Evolutionary conservation across 2,888 invertebrate genomes (phyloP), one percentile per base, ranked within the genome.

Genomic region (Acronicta psi): DNA sequence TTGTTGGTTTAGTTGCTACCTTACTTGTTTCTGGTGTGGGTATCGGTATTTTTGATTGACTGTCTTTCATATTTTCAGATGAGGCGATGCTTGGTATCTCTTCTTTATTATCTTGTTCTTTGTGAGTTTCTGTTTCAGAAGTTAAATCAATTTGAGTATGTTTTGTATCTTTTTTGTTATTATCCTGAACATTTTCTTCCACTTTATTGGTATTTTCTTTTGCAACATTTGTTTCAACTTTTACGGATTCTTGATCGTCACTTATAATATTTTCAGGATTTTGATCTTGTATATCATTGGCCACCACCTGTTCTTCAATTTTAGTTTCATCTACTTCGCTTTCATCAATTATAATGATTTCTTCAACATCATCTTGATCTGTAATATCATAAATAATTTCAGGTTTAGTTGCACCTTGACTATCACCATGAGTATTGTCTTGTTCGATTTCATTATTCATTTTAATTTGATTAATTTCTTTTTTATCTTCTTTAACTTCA

Each of bases 31-130:
- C 53, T 47, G 18, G 6, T 37, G 51, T 46, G 11, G 11, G 8
- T 31, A 71, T 25, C 7, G 67, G 73, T 47, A 72, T 72, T 68
- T 67, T 68, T 9, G 68, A 72, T 13, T 47, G 40, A 44, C 18
- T 54, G 10, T 34, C 51, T 51, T 51, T 67, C 6, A 47, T n/a
- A 20, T 14, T 20, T 13, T 54, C 53, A 1, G 4, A 36, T n/a
- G 29, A 37, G 1, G 9, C 0, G n/a, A n/a, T 2, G 0, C 1
- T n/a, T 13, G 25, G 1, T n/a, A 9, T 4, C 10, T 38, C 20
- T 17, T 16, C 17, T 29, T 37, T 47, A 41, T 36, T 54, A 1
- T 11, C 18, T 37, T 16, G 37, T 58, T 36, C 25, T 40, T 51
- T 54, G 2, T 31, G 38, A 2, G 16, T 42, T n/a, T 50, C 52